These are phyloP conservation scores for Drosophila carrolli DNA, from an alignment of 1,140 invertebrate species.

Conservation along the genomic window DNA sequence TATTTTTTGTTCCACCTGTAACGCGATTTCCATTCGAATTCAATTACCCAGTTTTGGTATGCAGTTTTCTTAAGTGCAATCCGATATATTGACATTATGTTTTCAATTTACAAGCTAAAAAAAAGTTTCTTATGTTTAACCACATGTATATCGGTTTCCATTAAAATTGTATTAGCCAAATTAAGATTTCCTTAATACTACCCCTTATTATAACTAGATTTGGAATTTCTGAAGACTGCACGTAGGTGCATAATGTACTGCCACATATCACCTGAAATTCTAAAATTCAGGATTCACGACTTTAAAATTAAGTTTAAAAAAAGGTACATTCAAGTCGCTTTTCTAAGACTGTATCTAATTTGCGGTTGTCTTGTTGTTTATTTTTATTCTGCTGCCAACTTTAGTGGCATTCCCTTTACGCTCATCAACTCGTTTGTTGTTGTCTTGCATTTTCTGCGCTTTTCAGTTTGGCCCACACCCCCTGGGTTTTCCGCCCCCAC, in stretches of 20 bases:
- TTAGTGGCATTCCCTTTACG: constrained; percentile 46
- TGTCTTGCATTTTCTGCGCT: constrained; percentile 56
- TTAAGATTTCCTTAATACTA: too few species aligned
- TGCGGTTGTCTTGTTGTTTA: constrained; percentile 1
- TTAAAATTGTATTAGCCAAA: too few species aligned
- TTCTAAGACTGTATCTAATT: background rate
- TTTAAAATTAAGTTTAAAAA: background rate
- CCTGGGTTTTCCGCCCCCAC: background rate
- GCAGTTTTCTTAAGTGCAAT: background rate
- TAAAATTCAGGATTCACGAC: too few species aligned
- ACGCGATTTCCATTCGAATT: background rate
- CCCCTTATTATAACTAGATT: too few species aligned
- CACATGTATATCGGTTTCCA: too few species aligned
- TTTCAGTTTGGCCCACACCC: constrained; percentile 43
- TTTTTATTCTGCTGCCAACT: constrained; percentile 21
- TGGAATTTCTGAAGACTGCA: too few species aligned
- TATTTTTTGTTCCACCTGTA: constrained; percentile 1
- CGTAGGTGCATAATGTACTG: too few species aligned
- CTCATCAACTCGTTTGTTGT: constrained; percentile 58
- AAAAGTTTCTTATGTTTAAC: too few species aligned
- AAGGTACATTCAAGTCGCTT: too few species aligned
- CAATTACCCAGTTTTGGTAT: background rate
- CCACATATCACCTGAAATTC: too few species aligned
- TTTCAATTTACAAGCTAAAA: background rate
- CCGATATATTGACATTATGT: background rate